Evolutionary conservation across 2,797 vertebrate genomes (phyloP), one percentile per base, ranked within the genome.

Genomic region (Astyanax mexicanus): DNA sequence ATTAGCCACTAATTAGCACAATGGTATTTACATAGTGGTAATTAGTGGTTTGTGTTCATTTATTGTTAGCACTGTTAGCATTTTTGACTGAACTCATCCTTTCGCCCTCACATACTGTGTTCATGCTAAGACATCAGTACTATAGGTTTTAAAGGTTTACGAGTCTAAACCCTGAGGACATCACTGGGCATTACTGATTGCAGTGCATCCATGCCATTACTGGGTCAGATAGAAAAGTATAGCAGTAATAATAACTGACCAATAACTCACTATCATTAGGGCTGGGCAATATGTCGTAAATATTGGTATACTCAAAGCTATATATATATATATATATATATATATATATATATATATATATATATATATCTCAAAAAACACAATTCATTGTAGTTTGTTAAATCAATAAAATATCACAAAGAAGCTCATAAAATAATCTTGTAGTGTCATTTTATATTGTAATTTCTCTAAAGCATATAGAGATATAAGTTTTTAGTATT

Each of bases 151-250:
- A 72, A 68, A 72, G 49, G 54, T 70, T 65, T 11, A 35, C 40
- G 40, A 70, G 47, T 71, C 77, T 60, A 61, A 76, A 15, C 42
- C 57, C 62, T 51, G 64, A 80, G 69, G 77, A 44, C 75, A 68
- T 62, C 21, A 25, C 54, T 60, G 78, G 61, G 52, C 55, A 45
- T 44, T 64, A 70, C 58, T 70, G 69, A 69, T 64, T 69, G 52
- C 61, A 49, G 69, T 79, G 57, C 47, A 62, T 74, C 17, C 67
- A 71, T 75, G 47, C 74, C 66, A 42, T 69, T 42, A 27, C 35
- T 60, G 80, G 71, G 71, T 78, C 75, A 77, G 57, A 72, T 32
- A 19, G 38, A 25, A 77, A 65, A 17, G 49, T 60, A 42, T 61
- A 42, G 55, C 51, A 42, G 47, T 51, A 68, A 70, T 42, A 61